Evolutionary conservation across 2,797 vertebrate species (phyloP).

Genomic region (Columba guinea): DNA sequence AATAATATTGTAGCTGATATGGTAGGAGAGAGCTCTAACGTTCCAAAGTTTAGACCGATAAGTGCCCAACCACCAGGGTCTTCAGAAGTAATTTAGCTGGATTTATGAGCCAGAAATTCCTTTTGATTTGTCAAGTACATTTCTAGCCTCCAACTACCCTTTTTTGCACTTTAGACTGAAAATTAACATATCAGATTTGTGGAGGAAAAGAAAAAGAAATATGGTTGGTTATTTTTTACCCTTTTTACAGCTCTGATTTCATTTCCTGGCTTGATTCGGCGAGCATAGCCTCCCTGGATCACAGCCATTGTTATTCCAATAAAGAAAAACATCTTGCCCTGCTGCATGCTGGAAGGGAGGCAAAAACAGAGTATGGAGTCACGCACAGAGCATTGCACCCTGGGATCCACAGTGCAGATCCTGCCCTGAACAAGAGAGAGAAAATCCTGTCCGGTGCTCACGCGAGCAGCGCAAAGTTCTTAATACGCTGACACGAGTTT

Average conservation of each 20-base stretch:
- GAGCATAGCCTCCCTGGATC: slow-evolving; percentile 92
- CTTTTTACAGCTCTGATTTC: slow-evolving; percentile 84
- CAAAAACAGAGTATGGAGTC: neutral
- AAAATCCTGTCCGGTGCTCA: neutral
- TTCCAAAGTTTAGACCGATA: neutral
- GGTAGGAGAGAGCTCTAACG: neutral
- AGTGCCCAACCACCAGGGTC: neutral
- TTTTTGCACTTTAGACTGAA: neutral
- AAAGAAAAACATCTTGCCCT: slow-evolving; percentile 99
- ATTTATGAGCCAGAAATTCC: neutral
- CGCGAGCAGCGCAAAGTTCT: neutral
- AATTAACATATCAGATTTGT: neutral
- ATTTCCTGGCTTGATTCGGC: slow-evolving; percentile 87
- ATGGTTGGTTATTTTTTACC: slow-evolving; percentile 74
- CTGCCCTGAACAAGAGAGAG: neutral
- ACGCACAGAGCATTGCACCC: neutral
- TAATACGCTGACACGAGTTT: neutral
- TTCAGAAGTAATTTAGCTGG: neutral
- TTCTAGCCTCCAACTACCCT: neutral
- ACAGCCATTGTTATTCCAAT: slow-evolving; percentile 94
- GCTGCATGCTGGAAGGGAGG: slow-evolving; percentile 86
- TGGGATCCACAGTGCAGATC: neutral
- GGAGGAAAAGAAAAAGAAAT: neutral
- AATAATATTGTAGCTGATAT: neutral
- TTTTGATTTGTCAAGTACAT: neutral